These are phyloP conservation scores for Agrilus planipennis DNA, from an alignment of 1,140 invertebrate genomes.

Conservation along the genomic window DNA sequence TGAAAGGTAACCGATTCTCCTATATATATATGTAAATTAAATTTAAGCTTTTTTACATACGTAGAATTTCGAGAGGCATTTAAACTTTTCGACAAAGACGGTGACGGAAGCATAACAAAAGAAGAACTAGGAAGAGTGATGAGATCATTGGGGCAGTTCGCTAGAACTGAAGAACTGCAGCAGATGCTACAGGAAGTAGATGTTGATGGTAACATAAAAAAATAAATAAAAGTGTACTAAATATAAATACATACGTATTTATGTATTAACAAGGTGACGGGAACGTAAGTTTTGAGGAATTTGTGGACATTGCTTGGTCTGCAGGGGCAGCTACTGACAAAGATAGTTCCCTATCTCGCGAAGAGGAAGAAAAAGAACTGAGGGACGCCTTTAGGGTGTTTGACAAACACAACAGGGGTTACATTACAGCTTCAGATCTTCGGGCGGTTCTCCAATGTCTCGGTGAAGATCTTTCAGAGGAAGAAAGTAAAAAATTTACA, in stretches of 20 bases:
- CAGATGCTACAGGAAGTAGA: slow-evolving; percentile 86
- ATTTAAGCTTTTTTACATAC: too few relatives aligned
- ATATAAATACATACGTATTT: background rate
- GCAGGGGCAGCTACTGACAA: slow-evolving; percentile 43
- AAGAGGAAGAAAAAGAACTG: slow-evolving; percentile 76
- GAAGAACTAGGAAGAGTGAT: slow-evolving; percentile 75
- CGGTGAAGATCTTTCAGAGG: slow-evolving; percentile 73
- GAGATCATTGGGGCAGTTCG: slow-evolving; percentile 74
- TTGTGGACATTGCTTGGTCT: slow-evolving; percentile 77
- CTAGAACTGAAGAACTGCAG: slow-evolving; percentile 66
- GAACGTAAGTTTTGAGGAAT: slow-evolving; percentile 85
- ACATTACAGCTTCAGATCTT: slow-evolving; percentile 74
- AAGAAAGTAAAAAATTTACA: slow-evolving; percentile 61
- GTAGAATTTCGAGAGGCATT: slow-evolving; percentile 83
- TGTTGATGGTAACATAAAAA: slow-evolving; percentile 55
- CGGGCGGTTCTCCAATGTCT: slow-evolving; percentile 73
- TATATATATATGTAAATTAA: too few relatives aligned
- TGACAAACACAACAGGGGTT: slow-evolving; percentile 77
- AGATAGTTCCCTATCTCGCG: slow-evolving; percentile 29
- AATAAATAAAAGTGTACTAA: background rate
- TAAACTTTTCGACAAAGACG: slow-evolving; percentile 79
- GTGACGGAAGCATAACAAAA: slow-evolving; percentile 78
- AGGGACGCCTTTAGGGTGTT: slow-evolving; percentile 78
- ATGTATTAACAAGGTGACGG: slow-evolving; percentile 55
- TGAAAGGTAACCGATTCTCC: slow-evolving; percentile 63